A percentile compares a stretch with the other conserved stretches of the same genome.
phyloP scores from a whole-genome alignment of 2,113 vertebrate species.

The Cryptomyrus ogoouensis region DNA sequence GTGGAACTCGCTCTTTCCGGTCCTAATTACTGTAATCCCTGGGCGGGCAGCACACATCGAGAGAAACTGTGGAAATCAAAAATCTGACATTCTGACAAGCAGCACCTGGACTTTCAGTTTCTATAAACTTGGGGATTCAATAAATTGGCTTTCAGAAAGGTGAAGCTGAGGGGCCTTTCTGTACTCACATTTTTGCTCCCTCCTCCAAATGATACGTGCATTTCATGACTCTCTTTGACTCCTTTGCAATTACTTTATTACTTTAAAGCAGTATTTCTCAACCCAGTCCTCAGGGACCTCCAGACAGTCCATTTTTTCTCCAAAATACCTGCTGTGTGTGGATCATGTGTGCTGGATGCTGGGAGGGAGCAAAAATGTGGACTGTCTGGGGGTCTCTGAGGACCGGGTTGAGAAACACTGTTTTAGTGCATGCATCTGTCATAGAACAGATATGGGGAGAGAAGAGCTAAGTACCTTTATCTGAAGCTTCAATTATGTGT shows the following conservation, averaged over 20 bases:
- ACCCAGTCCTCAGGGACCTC: not conserved
- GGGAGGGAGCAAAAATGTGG: not conserved
- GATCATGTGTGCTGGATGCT: not conserved
- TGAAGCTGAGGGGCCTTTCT: not conserved
- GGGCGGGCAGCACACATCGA: not conserved
- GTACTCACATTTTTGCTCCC: not conserved
- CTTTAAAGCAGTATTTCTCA: not conserved
- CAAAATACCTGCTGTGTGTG: not conserved
- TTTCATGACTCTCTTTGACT: not conserved
- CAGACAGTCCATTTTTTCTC: not conserved
- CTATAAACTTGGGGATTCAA: not conserved
- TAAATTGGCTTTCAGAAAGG: not conserved
- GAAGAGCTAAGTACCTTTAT: too few species aligned
- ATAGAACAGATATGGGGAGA: too few species aligned
- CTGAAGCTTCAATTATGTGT: too few species aligned
- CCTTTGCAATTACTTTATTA: not conserved
- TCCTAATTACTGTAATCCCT: not conserved
- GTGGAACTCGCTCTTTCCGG: not conserved
- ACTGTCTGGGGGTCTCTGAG: not conserved
- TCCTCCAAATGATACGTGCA: not conserved
- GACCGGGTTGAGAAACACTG: not conserved
- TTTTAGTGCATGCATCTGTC: not conserved
- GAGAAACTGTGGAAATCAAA: not conserved
- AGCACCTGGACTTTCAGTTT: not conserved
- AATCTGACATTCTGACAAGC: not conserved